These are phyloP conservation scores for Lacerta bilineata DNA, from an alignment of 2,797 vertebrate species.

Conservation along the genomic window DNA sequence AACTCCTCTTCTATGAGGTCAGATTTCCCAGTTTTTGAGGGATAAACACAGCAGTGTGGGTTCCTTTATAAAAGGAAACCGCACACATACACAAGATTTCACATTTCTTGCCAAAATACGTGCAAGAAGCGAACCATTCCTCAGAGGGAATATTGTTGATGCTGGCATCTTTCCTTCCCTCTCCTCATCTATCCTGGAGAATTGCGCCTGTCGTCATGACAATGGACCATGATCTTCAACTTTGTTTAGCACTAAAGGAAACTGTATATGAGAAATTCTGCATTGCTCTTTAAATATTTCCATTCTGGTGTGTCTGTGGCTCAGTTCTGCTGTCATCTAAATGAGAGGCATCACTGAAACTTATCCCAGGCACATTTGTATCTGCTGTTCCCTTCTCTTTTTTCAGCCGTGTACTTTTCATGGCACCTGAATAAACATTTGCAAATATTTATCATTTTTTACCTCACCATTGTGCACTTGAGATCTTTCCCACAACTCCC, in stretches of 20 bases:
- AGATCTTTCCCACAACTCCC: slow-evolving; percentile 70
- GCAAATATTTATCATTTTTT: slow-evolving; percentile 77
- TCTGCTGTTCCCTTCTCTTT: slow-evolving; percentile 58
- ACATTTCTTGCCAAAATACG: not conserved
- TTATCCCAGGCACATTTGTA: slow-evolving; percentile 61
- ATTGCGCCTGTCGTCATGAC: slow-evolving; percentile 61
- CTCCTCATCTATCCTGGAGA: slow-evolving; percentile 52
- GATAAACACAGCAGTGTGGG: not conserved
- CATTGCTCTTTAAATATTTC: slow-evolving; percentile 56
- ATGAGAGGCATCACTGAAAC: slow-evolving; percentile 72
- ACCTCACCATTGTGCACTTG: slow-evolving; percentile 69
- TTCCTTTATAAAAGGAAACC: not conserved
- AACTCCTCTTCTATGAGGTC: not conserved
- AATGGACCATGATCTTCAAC: slow-evolving; percentile 58
- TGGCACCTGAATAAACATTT: slow-evolving; percentile 83
- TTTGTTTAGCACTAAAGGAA: slow-evolving; percentile 67
- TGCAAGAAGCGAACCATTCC: not conserved
- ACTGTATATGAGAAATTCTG: slow-evolving; percentile 58
- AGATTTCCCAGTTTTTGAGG: not conserved
- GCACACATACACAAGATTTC: not conserved
- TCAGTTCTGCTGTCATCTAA: slow-evolving; percentile 57
- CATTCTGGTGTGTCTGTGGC: slow-evolving; percentile 59
- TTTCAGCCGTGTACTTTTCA: slow-evolving; percentile 64
- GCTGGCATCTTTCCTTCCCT: slow-evolving; percentile 16
- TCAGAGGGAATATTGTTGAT: not conserved